Evolutionary conservation across 2,113 vertebrate species (phyloP).

Genomic region (Gasterosteus aculeatus): DNA sequence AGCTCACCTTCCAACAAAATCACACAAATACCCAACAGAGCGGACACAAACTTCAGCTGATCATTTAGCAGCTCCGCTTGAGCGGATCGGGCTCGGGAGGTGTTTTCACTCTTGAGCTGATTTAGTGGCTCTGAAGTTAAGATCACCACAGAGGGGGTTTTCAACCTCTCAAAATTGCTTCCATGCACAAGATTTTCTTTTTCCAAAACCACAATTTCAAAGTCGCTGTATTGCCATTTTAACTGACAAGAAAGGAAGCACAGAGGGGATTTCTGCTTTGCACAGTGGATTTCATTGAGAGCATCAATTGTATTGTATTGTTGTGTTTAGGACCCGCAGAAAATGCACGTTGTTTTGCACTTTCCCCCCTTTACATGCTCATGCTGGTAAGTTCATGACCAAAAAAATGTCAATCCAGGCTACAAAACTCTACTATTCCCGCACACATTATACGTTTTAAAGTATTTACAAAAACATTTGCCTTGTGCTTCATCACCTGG

Average conservation of each 20-base stretch:
- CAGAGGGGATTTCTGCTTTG: background rate
- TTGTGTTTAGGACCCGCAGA: background rate
- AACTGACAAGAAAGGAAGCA: background rate
- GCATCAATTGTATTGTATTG: background rate
- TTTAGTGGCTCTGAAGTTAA: conserved; percentile 10
- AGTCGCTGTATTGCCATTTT: conserved; percentile 1
- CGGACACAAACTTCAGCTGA: conserved; percentile 3
- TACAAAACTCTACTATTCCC: background rate
- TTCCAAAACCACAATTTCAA: background rate
- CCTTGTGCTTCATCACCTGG: background rate
- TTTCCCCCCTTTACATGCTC: background rate
- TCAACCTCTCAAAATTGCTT: conserved; percentile 6
- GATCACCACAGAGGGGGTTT: conserved; percentile 8
- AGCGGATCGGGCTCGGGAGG: conserved; percentile 5
- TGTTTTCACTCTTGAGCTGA: conserved; percentile 27
- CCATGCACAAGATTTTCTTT: background rate
- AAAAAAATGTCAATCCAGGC: background rate
- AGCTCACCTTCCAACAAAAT: background rate
- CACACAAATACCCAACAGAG: background rate
- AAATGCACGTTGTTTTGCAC: background rate
- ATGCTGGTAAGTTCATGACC: background rate
- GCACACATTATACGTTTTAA: background rate
- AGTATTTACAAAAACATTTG: background rate
- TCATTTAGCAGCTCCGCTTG: conserved; percentile 15
- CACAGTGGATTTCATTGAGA: background rate